Conservation (phyloP, 1,140 invertebrate genomes). For the Danaus melanippus region DNA sequence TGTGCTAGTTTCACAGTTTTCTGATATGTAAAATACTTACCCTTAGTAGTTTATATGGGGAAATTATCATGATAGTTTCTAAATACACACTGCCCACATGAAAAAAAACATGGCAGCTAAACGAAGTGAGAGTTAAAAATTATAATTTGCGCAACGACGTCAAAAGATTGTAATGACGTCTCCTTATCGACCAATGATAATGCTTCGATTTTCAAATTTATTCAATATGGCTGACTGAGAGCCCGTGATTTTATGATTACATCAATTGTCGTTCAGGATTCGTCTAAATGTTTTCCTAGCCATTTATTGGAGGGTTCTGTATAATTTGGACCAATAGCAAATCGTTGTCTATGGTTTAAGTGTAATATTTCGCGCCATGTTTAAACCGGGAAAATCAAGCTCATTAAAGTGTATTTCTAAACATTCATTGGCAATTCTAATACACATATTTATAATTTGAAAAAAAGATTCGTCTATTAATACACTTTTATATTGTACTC, state of each 20-base stretch:
- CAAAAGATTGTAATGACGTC: slow-evolving; percentile 61
- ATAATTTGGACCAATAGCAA: too few species aligned
- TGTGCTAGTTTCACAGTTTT: slow-evolving; percentile 33
- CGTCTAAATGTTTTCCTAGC: slow-evolving; percentile 31
- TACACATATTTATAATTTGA: too few species aligned
- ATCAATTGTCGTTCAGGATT: slow-evolving; percentile 39
- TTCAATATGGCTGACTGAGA: slow-evolving; percentile 51
- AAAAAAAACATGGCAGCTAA: slow-evolving; percentile 71
- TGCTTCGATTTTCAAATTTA: slow-evolving; percentile 47
- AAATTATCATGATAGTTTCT: slow-evolving; percentile 66
- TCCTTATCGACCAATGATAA: slow-evolving; percentile 50
- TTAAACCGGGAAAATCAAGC: slow-evolving; percentile 20
- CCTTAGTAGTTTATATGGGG: slow-evolving; percentile 60
- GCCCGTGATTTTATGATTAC: slow-evolving; percentile 43
- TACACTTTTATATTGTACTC: too few species aligned
- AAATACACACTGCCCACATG: slow-evolving; percentile 69
- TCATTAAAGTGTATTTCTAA: too few species aligned
- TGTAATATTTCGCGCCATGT: slow-evolving; percentile 31
- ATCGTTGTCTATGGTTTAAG: not conserved
- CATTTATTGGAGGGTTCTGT: slow-evolving; percentile 11
- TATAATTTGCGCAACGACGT: slow-evolving; percentile 68
- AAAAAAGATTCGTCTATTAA: too few species aligned
- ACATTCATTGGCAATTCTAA: too few species aligned
- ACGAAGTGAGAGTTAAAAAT: slow-evolving; percentile 67
- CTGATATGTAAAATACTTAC: slow-evolving; percentile 46